Evolutionary conservation across 1,140 invertebrate genomes (phyloP).

Genomic region (Drosophila pachea): DNA sequence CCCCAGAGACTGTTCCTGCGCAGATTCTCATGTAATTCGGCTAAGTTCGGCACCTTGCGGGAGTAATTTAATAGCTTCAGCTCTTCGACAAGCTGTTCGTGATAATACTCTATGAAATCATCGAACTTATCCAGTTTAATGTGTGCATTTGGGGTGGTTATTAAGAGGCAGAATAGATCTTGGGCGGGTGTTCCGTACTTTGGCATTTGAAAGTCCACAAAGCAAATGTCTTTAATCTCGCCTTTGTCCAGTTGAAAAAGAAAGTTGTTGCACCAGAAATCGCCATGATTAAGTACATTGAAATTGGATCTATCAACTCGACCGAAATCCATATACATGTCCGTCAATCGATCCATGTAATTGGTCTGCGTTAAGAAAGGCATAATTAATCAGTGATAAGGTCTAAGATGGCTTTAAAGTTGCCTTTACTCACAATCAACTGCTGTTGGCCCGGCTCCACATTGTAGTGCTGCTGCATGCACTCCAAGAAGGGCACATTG

Average conservation of each 20-base stretch:
- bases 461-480: conserved; percentile 53
- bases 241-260: conserved; percentile 68
- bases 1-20: conserved; percentile 61
- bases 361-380: conserved; percentile 48
- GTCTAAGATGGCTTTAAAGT: too few relatives aligned
- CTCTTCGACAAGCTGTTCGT: conserved; percentile 52
- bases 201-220: conserved; percentile 78
- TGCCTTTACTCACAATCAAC: conserved; percentile 57
- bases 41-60: conserved; percentile 47
- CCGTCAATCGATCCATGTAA: conserved; percentile 53
- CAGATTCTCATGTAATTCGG: conserved; percentile 56
- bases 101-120: conserved; percentile 70
- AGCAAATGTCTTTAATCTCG: conserved; percentile 61
- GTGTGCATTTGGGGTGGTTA: conserved; percentile 54
- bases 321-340: conserved; percentile 62
- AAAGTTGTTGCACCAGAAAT: conserved; percentile 79
- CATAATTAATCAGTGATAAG: background rate
- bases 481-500: conserved; percentile 58
- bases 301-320: conserved; percentile 79
- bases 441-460: conserved; percentile 51
- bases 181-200: conserved; percentile 73
- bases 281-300: conserved; percentile 83
- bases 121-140: conserved; percentile 68
- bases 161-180: conserved; percentile 73
- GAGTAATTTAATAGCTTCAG: conserved; percentile 56